A percentile compares a stretch with the other conserved stretches of the same genome.
Evolutionary conservation across 2,113 vertebrate genomes (phyloP).

Genomic region (Upupa epops): DNA sequence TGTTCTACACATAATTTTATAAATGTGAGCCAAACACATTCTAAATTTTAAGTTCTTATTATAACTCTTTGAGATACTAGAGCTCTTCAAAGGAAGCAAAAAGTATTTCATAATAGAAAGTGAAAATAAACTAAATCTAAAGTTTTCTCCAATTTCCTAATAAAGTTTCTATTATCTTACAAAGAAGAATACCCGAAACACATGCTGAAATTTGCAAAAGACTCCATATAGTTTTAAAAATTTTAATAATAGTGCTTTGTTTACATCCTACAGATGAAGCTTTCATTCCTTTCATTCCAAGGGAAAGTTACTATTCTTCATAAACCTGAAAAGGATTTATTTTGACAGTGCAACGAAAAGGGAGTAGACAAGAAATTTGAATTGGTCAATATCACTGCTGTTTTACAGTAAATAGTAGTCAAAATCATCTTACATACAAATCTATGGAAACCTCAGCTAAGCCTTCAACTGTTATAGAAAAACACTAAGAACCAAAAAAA

Average conservation of each 20-base stretch:
- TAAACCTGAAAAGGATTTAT: constrained; percentile 10
- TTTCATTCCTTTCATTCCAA: neutral
- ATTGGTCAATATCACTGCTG: neutral
- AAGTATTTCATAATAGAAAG: neutral
- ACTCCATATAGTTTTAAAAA: neutral
- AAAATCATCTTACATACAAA: neutral
- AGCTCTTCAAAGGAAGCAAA: neutral
- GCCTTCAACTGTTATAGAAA: neutral
- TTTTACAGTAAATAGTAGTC: constrained; percentile 20
- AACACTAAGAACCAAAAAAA: neutral
- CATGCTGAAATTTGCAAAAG: neutral
- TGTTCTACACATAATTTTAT: neutral
- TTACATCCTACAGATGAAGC: constrained; percentile 12
- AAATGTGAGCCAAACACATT: neutral
- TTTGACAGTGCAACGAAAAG: neutral
- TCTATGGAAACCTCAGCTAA: neutral
- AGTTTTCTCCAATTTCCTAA: neutral
- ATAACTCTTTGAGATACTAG: neutral
- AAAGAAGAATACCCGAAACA: neutral
- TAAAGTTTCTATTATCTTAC: neutral
- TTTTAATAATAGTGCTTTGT: neutral
- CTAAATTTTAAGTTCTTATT: neutral
- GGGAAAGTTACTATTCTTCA: constrained; percentile 4
- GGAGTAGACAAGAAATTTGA: neutral
- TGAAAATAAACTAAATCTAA: neutral